phyloP scores from a whole-genome alignment of 2,113 vertebrate genomes.

The Hiodon tergisus region DNA sequence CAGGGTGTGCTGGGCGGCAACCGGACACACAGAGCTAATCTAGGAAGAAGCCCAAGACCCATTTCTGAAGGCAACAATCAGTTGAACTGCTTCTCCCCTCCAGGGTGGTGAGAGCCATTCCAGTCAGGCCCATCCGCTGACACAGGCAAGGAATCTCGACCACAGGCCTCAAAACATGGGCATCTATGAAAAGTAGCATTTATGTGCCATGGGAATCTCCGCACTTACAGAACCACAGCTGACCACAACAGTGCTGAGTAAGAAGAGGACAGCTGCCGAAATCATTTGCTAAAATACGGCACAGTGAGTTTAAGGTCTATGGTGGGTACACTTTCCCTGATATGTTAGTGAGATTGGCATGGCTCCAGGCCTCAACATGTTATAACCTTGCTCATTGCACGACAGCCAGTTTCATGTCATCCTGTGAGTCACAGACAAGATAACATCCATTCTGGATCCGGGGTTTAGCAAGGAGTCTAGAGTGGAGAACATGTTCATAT shows the following conservation, averaged over 20 bases:
- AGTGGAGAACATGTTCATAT: slow-evolving; percentile 54
- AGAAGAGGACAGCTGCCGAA: slow-evolving; percentile 42
- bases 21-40: background rate
- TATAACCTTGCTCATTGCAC: slow-evolving; percentile 26
- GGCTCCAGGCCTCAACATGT: slow-evolving; percentile 34
- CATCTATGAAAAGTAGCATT: slow-evolving; percentile 25
- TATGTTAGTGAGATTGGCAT: slow-evolving; percentile 11
- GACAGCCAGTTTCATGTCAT: slow-evolving; percentile 29
- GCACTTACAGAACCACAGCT: slow-evolving; percentile 42
- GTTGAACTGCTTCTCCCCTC: background rate
- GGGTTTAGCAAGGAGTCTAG: background rate
- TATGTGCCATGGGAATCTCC: slow-evolving; percentile 58
- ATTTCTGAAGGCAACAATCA: background rate
- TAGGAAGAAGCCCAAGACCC: background rate
- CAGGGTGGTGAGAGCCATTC: background rate
- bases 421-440: slow-evolving; percentile 38
- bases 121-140: background rate
- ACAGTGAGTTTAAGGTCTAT: background rate
- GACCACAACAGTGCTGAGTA: slow-evolving; percentile 49
- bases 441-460: slow-evolving; percentile 25
- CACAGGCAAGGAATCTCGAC: background rate
- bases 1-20: background rate
- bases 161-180: background rate
- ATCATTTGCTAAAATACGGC: background rate
- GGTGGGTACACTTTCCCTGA: background rate